These are phyloP conservation scores for Rostratula benghalensis DNA, from an alignment of 2,113 vertebrate species.

Conservation along the genomic window DNA sequence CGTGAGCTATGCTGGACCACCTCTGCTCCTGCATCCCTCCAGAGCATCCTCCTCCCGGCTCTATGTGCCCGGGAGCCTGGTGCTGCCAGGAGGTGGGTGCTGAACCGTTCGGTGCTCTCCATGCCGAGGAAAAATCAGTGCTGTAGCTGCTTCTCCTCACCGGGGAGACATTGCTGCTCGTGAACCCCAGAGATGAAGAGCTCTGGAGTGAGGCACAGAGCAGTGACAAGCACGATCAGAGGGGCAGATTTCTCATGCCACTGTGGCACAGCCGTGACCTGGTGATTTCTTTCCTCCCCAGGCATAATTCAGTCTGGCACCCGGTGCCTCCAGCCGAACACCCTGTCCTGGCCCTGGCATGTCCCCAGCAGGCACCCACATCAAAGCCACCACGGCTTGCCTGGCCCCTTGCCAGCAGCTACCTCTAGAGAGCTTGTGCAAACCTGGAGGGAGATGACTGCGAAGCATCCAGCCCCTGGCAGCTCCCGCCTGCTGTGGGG, in stretches of 20 bases:
- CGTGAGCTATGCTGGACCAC: not conserved
- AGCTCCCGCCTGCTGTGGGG: not conserved
- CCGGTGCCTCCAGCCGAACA: constrained; percentile 8
- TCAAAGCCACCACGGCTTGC: not conserved
- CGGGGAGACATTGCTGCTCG: not conserved
- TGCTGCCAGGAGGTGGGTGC: not conserved
- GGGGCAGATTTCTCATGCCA: not conserved
- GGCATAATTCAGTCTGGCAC: constrained; percentile 25
- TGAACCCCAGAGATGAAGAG: not conserved
- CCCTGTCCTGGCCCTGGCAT: constrained; percentile 20
- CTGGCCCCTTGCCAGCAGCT: constrained; percentile 19
- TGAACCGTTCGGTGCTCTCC: not conserved
- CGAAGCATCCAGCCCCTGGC: not conserved
- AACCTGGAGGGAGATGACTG: not conserved
- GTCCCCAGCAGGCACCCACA: constrained; percentile 47
- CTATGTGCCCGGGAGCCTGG: not conserved
- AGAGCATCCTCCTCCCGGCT: not conserved
- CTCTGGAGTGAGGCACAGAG: not conserved
- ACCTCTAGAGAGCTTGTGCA: constrained; percentile 10
- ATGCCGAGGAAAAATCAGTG: fast-evolving
- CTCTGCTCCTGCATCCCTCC: not conserved
- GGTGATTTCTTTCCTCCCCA: not conserved
- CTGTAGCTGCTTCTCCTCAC: not conserved
- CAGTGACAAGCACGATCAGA: not conserved
- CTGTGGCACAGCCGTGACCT: constrained; percentile 10